phyloP scores from a whole-genome alignment of 2,113 vertebrate genomes.

The Pseudorhombus dupliciocellatus region DNA sequence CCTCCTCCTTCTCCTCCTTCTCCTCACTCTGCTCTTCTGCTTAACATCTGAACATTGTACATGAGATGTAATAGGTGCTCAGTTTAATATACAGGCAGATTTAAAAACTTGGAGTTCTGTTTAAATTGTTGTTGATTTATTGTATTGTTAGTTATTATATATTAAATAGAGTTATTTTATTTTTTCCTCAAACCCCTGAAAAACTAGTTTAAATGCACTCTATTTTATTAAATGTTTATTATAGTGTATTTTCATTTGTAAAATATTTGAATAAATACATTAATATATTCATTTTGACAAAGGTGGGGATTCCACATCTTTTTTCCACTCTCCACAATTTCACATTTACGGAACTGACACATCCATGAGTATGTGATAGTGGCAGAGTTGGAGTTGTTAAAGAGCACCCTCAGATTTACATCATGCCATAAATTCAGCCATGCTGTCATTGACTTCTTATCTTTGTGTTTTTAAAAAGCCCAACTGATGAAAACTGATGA shows the following conservation, averaged over 20 bases:
- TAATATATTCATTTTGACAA: too few relatives aligned
- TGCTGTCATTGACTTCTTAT: not conserved
- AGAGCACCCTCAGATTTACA: too few relatives aligned
- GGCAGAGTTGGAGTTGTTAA: not conserved
- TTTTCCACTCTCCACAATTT: too few relatives aligned
- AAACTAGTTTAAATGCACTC: too few relatives aligned
- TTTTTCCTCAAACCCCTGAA: too few relatives aligned
- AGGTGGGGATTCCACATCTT: too few relatives aligned
- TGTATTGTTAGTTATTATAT: not conserved
- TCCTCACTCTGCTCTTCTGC: not conserved
- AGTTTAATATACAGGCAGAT: not conserved
- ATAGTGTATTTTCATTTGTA: too few relatives aligned
- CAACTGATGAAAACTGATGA: conserved; percentile 7
- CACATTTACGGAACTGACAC: too few relatives aligned
- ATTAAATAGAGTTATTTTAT: not conserved
- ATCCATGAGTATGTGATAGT: too few relatives aligned
- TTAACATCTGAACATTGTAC: conserved; percentile 12
- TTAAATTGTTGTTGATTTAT: not conserved
- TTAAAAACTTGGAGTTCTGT: not conserved
- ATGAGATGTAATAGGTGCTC: conserved; percentile 16
- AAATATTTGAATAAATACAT: too few relatives aligned
- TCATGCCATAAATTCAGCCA: too few relatives aligned
- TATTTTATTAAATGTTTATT: too few relatives aligned
- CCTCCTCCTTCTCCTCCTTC: conserved; percentile 22
- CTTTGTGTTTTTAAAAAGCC: not conserved